Evolutionary conservation across 2,797 vertebrate genomes (phyloP).

Genomic region (Microctenopoma lineatum): DNA sequence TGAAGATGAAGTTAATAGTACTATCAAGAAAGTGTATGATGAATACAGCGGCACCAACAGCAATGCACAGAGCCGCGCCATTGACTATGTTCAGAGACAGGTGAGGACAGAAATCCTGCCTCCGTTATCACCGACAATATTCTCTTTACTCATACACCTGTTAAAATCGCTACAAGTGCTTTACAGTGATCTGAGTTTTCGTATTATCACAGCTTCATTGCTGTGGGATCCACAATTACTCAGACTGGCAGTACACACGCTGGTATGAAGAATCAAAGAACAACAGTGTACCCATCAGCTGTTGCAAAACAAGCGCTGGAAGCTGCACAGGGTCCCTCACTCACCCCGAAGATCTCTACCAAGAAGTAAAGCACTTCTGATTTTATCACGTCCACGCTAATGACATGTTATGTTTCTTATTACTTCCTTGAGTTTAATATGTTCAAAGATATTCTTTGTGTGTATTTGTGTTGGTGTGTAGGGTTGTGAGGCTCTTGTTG

Average conservation of each 20-base stretch:
- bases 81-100: slow-evolving; percentile 97
- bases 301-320: slow-evolving; percentile 86
- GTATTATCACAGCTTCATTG: slow-evolving; percentile 85
- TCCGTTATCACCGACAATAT: neutral
- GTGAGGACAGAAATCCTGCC: slow-evolving; percentile 74
- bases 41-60: slow-evolving; percentile 94
- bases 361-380: slow-evolving; percentile 82
- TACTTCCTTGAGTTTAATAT: slow-evolving; percentile 71
- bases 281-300: slow-evolving; percentile 95
- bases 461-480: slow-evolving; percentile 59
- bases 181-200: neutral
- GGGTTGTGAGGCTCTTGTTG: slow-evolving; percentile 95
- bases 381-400: slow-evolving; percentile 1
- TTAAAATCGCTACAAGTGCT: neutral
- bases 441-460: slow-evolving; percentile 53
- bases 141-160: neutral
- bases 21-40: slow-evolving; percentile 92
- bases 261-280: slow-evolving; percentile 95
- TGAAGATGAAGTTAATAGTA: slow-evolving; percentile 92
- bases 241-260: slow-evolving; percentile 91
- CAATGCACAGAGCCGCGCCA: slow-evolving; percentile 94
- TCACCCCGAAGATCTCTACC: slow-evolving; percentile 89
- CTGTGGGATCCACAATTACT: slow-evolving; percentile 94
- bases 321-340: slow-evolving; percentile 91
- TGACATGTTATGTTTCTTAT: neutral